Evolutionary conservation across 2,113 vertebrate species (phyloP), one percentile per base, ranked within the genome.

Genomic region (Cercopithecus mona): DNA sequence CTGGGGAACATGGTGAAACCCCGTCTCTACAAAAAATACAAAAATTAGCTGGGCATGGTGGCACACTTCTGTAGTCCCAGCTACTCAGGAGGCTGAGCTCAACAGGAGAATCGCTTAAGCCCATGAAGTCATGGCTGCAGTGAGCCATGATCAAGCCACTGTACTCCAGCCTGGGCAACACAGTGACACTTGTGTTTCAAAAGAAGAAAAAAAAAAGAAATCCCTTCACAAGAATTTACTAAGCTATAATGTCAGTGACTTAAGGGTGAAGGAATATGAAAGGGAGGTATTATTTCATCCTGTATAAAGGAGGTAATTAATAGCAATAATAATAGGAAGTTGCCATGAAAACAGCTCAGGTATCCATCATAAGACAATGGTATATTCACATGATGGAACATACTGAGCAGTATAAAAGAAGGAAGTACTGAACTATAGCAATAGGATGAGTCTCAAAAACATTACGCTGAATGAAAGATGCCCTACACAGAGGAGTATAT

Each of bases 321-420:
- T 6, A 95, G 50, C 57, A 95, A 30, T 66, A 95, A 75, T 52
- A 79, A 30, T 27, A 97, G 52, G 35, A 94, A 95, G 50, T 14
- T 76, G 35, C 22, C 45, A 72, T 22, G 52, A 79, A 95, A 82
- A 93, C 35, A 73, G 11, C 48, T 14, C 50, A 45, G 5, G 30
- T 57, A 73, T 73, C 32, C 84, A 59, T 78, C 38, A 43, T 25
- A 79, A 96, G 80, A 61, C 57, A 87, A 93, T 80, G 38, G 57
- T 35, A 50, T 38, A 68, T 9, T 91, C 48, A 52, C 35, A 52
- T 25, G 22, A 96, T 59, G 61, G 78, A 84, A 68, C 23, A 80
- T 85, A 80, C 13, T 96, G 25, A 72, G 22, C 20, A 82, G 78
- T 52, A 73, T 11, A 88, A 48, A 59, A 11, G 17, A 73, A 75